Evolutionary conservation across 1,140 invertebrate genomes (phyloP), one percentile per base, ranked within the genome.

Genomic region (Drosophila ercepeae): DNA sequence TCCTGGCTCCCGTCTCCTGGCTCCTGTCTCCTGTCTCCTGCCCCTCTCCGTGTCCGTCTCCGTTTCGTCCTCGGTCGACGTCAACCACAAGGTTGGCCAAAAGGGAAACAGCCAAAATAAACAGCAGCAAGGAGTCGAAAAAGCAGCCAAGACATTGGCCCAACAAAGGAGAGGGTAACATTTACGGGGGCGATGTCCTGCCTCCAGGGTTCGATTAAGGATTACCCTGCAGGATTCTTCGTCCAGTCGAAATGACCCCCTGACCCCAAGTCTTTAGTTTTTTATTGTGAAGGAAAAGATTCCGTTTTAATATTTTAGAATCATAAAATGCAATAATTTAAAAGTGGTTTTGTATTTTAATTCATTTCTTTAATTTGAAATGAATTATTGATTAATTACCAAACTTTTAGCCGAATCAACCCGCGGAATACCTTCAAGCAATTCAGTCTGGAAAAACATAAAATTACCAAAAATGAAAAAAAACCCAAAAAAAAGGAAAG

Each of bases 31-130:
- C 23, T 16, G 46, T 13, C 46, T 27, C 21, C 21, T 21, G 21
- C 4, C 21, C 4, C 2, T n/a, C n/a, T n/a, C n/a, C n/a, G n/a
- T n/a, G n/a, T n/a, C n/a, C n/a, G n/a, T n/a, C n/a, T n/a, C n/a
- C n/a, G n/a, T n/a, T n/a, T n/a, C n/a, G n/a, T n/a, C 21, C 4
- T 21, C 21, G 21, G 21, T 21, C 21, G 13, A 13, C 27, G 27
- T 29, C 29, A 32, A 49, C 46, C 46, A 25, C 46, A 44, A 53
- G 50, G 45, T 23, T 65, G 60, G 60, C 63, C 63, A 52, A 67
- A 52, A 65, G n/a, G 58, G 36, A 67, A 67, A 51, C 59, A 25
- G n/a, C 46, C 46, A 53, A 67, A 67, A 53, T 67, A 67, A 67
- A 67, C 64, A 53, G 45, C 14, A 41, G 16, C 46, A 11, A 8